Evolutionary conservation across 1,140 invertebrate genomes (phyloP).

Genomic region (Drosophila orosa): DNA sequence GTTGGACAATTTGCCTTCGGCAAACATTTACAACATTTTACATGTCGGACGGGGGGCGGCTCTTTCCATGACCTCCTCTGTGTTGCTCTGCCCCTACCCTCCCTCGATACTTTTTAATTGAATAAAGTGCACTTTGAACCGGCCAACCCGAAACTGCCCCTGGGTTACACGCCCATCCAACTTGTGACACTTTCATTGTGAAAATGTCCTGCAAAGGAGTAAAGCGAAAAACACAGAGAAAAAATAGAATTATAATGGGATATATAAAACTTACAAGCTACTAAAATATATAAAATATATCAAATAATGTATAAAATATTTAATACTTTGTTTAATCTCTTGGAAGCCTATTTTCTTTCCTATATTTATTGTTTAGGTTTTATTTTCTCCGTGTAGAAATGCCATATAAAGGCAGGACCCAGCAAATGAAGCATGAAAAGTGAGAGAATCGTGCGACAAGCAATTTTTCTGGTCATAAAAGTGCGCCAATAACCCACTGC

Average conservation of each 20-base stretch:
- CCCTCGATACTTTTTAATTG: conserved; percentile 71
- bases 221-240: conserved; percentile 11
- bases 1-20: conserved; percentile 75
- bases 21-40: conserved; percentile 68
- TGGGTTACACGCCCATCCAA: conserved; percentile 39
- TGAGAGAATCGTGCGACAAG: conserved; percentile 48
- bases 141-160: conserved; percentile 21
- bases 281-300: no score
- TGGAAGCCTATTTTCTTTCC: not conserved
- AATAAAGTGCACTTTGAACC: conserved; percentile 76
- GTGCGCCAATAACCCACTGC: conserved; percentile 78
- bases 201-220: conserved; percentile 45
- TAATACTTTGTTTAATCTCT: no score
- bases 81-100: not conserved
- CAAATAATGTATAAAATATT: not conserved
- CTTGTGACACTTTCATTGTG: conserved; percentile 79
- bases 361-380: not conserved
- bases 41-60: conserved; percentile 30
- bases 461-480: conserved; percentile 65
- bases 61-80: conserved; percentile 14
- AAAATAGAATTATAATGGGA: no score
- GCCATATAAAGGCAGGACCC: not conserved
- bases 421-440: conserved; percentile 36
- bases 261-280: no score
- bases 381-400: conserved; percentile 10